Evolutionary conservation across 2,797 vertebrate genomes (phyloP), one percentile per base, ranked within the genome.

Genomic region (Clarias pachynema): DNA sequence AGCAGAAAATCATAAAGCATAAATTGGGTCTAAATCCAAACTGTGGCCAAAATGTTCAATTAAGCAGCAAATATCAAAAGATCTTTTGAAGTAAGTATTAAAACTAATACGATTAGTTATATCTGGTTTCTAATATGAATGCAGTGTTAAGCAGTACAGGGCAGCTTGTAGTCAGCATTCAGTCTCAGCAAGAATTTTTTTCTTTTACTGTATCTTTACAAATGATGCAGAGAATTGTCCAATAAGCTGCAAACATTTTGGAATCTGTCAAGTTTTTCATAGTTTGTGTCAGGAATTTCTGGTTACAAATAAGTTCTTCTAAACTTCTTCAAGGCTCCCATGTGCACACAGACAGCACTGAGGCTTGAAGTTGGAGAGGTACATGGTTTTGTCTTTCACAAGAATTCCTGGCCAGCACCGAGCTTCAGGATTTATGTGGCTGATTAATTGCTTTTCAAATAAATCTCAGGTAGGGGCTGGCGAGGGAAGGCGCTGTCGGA

Each of bases 371-470:
- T 87, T 87, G 80, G 81, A 82, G 74, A 88, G 84, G 85, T 85
- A 87, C 73, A 62, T 81, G 86, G 91, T 93, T 89, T 93, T 78
- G 53, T 88, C 90, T 95, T 95, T 95, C 93, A 94, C 65, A 73
- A 93, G 91, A 91, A 93, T 93, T 94, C 91, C 88, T 91, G 37
- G 81, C 89, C 91, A 86, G 87, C 85, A 68, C 84, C 4, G 85
- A 88, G 88, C 85, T 79, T 9, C 7, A 89, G 80, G 85, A 93
- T 93, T 95, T 93, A 94, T 93, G 89, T 84, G 70, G 87, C 90
- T 93, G 91, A 95, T 94, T 92, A 93, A 95, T 94, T 91, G 88
- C 89, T 90, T 92, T 93, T 92, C 89, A 83, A 86, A 93, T 93
- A 93, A 94, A 93, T 94, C 91, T 89, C 81, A 87, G 86, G 89